Evolutionary conservation across 2,797 vertebrate genomes (phyloP), one percentile per base, ranked within the genome.

Genomic region (Kryptopterus vitreolus): DNA sequence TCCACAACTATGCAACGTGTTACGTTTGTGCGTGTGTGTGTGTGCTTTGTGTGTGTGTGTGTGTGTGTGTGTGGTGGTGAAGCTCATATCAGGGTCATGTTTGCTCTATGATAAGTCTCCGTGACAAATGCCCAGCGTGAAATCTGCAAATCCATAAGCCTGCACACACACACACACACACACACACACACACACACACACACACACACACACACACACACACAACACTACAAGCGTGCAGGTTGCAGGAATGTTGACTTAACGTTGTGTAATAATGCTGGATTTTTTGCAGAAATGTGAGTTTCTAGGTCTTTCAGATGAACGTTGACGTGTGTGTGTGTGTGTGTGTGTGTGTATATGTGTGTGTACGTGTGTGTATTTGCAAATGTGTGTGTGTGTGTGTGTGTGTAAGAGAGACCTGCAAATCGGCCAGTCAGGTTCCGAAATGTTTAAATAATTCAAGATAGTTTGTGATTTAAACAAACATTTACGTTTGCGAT

Each of bases 51-150:
- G 2, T 65, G 43, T 43, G 7, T 7, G 11, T n/a, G 62, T 66
- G 35, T 15, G 24, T 4, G 1, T 24, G 38, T 3, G 6, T 7
- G 9, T 10, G 20, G 31, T 38, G 6, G 29, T 12, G 5, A 29
- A 20, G 33, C 33, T 52, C 18, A 57, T 74, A 57, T 80, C 61
- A 80, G 79, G 71, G 61, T 57, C 57, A 46, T 76, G 73, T 81
- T 81, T 76, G 65, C n/a, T 62, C 46, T 62, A 46, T 38, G 26
- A 68, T n/a, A 13, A 29, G 22, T 31, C n/a, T 65, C 20, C 24
- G 35, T 66, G 35, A 66, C 12, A 38, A 33, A 11, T n/a, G 38
- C 38, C 3, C 20, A 3, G 22, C 13, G 22, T 35, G 43, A 68
- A 68, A 26, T 16, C 22, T 68, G n/a, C 38, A 68, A 7, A 48